Evolutionary conservation across 2,113 vertebrate species (phyloP).

Genomic region (Glaucidium brasilianum): DNA sequence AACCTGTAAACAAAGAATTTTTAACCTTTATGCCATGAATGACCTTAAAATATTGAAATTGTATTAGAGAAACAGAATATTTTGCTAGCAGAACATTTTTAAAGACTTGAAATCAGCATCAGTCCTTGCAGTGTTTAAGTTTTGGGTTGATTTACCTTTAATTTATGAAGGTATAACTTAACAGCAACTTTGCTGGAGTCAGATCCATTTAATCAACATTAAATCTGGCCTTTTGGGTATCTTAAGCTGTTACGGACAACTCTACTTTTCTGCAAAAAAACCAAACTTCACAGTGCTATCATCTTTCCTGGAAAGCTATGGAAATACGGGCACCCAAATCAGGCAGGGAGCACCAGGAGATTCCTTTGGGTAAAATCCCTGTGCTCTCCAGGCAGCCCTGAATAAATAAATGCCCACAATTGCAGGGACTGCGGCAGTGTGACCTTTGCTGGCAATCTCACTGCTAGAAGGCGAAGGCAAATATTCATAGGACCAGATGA

Average conservation of each 20-base stretch:
- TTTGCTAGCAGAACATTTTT: neutral
- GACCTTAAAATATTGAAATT: neutral
- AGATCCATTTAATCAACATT: neutral
- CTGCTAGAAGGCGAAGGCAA: neutral
- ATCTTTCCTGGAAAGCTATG: neutral
- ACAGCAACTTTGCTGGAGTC: neutral
- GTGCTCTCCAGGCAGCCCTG: neutral
- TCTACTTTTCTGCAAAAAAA: neutral
- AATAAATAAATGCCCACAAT: fast-evolving
- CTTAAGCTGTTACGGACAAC: neutral
- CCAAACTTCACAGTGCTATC: neutral
- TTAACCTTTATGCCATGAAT: neutral
- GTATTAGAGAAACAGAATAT: neutral
- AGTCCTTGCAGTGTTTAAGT: neutral
- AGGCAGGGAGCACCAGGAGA: neutral
- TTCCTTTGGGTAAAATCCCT: neutral
- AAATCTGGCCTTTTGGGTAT: neutral
- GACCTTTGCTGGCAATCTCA: fast-evolving
- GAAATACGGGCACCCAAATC: neutral
- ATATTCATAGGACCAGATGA: neutral
- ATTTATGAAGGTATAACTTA: neutral
- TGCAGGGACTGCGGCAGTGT: fast-evolving
- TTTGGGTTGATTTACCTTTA: neutral
- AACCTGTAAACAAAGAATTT: neutral
- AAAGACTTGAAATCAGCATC: neutral